Evolutionary conservation across 2,888 invertebrate genomes (phyloP).

Genomic region (Drosophila diplacantha): DNA sequence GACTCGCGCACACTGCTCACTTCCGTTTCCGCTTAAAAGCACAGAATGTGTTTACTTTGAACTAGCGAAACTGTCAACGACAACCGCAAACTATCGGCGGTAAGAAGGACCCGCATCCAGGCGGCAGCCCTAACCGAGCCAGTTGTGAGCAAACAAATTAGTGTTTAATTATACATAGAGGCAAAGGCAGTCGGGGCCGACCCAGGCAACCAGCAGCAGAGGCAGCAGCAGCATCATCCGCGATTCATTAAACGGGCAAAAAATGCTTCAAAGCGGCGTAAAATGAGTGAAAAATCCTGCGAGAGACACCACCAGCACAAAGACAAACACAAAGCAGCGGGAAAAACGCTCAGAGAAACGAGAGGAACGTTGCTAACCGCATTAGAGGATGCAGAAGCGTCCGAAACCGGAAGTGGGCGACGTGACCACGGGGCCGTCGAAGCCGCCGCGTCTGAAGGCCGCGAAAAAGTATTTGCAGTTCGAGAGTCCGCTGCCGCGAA

Average conservation of each 20-base stretch:
- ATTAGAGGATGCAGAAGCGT: conserved; percentile 53
- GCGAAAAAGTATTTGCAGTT: conserved; percentile 72
- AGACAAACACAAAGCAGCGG: conserved; percentile 13
- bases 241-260: conserved; percentile 27
- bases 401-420: conserved; percentile 39
- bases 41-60: conserved; percentile 58
- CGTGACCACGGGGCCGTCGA: conserved; percentile 32
- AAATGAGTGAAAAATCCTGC: conserved; percentile 42
- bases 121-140: conserved; percentile 39
- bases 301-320: conserved; percentile 21
- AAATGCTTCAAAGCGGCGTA: conserved; percentile 46
- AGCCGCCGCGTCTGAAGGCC: conserved; percentile 42
- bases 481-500: conserved; percentile 65
- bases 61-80: conserved; percentile 60
- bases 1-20: conserved; percentile 32
- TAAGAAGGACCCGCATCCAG: conserved; percentile 46
- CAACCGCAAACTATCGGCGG: conserved; percentile 53
- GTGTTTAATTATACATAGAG: conserved; percentile 59
- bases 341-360: conserved; percentile 15
- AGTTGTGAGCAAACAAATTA: conserved; percentile 60
- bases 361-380: conserved; percentile 20
- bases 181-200: conserved; percentile 18
- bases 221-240: conserved; percentile 12
- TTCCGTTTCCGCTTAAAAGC: conserved; percentile 62
- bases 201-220: conserved; percentile 21